Evolutionary conservation across 2,888 invertebrate species (phyloP), one percentile per base, ranked within the genome.

Genomic region (Sclerodermus sp.): DNA sequence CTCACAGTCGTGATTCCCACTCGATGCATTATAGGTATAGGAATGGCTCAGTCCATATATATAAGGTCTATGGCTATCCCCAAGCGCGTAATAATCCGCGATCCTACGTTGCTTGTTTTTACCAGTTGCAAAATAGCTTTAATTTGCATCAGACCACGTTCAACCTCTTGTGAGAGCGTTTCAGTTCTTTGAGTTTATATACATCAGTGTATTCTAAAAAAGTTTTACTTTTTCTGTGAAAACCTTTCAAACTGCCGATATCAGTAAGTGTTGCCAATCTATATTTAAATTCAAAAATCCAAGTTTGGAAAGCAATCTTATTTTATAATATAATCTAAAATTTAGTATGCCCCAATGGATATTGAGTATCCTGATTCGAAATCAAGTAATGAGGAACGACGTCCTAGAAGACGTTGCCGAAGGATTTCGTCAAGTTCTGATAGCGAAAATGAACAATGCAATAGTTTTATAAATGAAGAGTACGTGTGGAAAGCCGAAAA

Each of bases 401-500:
- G 9, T 42, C 32, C 42, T 42, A 42, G 42, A 42, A 42, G 15
- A 42, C 42, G 42, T 42, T 42, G 42, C 32, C 42, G 42, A 31
- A 32, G 32, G 32, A 42, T 42, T 42, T 17, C 31, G 42, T 32
- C 42, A 42, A 42, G 42, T 42, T 13, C 2, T 42, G 42, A 42
- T 42, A 17, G n/a, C 16, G 32, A 42, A 42, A 42, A 42, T 42
- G 42, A 42, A 32, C 42, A 30, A 31, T 15, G 16, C 42, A 31
- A 6, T 15, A 52, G 12, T 55, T 55, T 36, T 43, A 16, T 40
- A 47, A 49, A 55, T 47, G 18, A 29, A 50, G 44, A 43, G 39
- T 52, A 12, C 23, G 41, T 37, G 12, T 46, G 56, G 48, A 56
- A 53, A 37, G n/a, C 23, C 9, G 17, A 53, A 43, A n/a, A n/a